phyloP scores from a whole-genome alignment of 2,888 invertebrate genomes.

The Cephus sareptanus region DNA sequence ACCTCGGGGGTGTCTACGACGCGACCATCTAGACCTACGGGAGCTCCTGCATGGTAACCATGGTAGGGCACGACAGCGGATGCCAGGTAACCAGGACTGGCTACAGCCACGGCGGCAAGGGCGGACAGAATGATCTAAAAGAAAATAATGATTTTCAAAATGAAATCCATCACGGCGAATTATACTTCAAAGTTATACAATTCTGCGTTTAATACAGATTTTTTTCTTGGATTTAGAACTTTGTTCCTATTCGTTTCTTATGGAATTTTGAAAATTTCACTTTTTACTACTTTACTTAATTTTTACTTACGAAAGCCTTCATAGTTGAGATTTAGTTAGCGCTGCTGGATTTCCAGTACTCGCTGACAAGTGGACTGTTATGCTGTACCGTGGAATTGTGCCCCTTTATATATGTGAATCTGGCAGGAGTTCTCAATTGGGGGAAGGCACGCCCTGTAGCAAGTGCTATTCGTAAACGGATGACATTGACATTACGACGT shows the following conservation, averaged over 20 bases:
- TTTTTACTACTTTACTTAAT: constrained; percentile 3
- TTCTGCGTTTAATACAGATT: neutral
- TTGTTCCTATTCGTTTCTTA: neutral
- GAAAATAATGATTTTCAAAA: neutral
- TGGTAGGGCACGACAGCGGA: constrained; percentile 28
- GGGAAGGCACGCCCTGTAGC: constrained; percentile 52
- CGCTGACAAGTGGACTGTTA: constrained; percentile 55
- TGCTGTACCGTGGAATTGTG: constrained; percentile 48
- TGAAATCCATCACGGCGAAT: neutral
- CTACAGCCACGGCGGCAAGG: constrained; percentile 36
- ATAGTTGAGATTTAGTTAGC: constrained; percentile 44
- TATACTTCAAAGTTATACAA: neutral
- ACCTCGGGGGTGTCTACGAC: constrained; percentile 61
- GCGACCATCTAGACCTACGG: constrained; percentile 50
- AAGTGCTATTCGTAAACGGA: constrained; percentile 43
- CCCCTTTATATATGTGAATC: constrained; percentile 57
- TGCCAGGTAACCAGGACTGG: constrained; percentile 33
- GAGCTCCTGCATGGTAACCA: constrained; percentile 49
- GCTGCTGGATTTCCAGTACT: constrained; percentile 61
- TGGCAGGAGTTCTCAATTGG: constrained; percentile 53
- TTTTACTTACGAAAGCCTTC: constrained; percentile 49
- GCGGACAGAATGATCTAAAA: constrained; percentile 41
- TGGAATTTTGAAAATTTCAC: neutral
- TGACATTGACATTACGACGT: constrained; percentile 23
- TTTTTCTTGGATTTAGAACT: neutral